Evolutionary conservation across 1,140 invertebrate species (phyloP), one percentile per base, ranked within the genome.

Genomic region (Heliconius hewitsoni): DNA sequence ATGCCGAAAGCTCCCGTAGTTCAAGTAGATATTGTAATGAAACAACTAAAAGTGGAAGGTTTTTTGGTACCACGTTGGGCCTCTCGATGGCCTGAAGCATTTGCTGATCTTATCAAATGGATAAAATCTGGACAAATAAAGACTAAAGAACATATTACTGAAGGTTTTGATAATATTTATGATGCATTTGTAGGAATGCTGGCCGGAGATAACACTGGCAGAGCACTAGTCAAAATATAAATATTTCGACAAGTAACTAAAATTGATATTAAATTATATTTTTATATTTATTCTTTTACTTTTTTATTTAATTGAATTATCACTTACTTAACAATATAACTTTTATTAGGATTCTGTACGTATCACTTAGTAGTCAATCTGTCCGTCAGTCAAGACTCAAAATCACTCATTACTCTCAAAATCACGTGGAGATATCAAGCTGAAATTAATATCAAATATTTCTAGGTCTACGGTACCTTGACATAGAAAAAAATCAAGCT

Each of bases 41-140:
- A 84, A 37, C 82, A 84, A 80, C 80, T 86, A 57, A 85, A 82
- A 76, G 55, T 86, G n/a, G 77, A 84, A 82, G 85, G 85, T 23
- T 86, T 86, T n/a, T 42, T 85, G 19, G 75, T 82, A n/a, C 71
- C 71, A 6, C 77, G 82, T 18, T 86, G 83, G 81, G 46, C 71
- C 4, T 27, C 70, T 6, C 76, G 80, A 27, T 86, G 79, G 76
- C 39, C 79, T n/a, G 81, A 85, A 74, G 84, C 82, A 13, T 82
- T 83, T 71, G 37, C 76, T 27, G 82, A 85, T 18, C 76, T 86
- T 19, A 19, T 39, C 39, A 75, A 84, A 71, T 86, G 85, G 85
- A 81, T 85, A 66, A 66, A 81, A 13, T 82, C 80, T 37, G 85
- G 84, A 13, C 42, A 86, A 46, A 71, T 86, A 34, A 86, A 84